Conservation (phyloP, 1,140 invertebrate genomes). For the Eufriesea mexicana region DNA sequence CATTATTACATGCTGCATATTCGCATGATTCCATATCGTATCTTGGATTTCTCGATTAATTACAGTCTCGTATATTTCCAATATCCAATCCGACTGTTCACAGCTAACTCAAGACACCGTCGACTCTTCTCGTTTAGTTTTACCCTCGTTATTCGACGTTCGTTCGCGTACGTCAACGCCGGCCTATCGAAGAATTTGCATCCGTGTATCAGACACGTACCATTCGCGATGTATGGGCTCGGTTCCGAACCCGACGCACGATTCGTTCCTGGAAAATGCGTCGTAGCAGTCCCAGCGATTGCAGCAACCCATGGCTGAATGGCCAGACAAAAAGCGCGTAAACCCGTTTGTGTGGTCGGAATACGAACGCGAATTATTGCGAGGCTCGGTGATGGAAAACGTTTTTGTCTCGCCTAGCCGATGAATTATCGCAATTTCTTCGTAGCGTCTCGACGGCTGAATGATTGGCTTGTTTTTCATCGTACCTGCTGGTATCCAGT, state of each 20-base stretch:
- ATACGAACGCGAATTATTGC: conserved; percentile 12
- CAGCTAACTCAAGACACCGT: background rate
- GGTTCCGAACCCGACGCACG: background rate
- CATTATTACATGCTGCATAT: too few relatives aligned
- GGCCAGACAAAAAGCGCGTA: conserved; percentile 27
- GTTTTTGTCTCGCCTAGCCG: background rate
- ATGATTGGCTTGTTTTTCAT: background rate
- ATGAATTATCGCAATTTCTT: conserved; percentile 6
- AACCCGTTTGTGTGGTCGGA: conserved; percentile 27
- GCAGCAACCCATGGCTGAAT: conserved; percentile 24
- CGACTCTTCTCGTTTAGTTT: background rate
- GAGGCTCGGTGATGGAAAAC: background rate
- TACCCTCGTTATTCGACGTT: background rate
- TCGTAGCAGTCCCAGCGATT: conserved; percentile 8
- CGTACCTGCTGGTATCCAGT: background rate
- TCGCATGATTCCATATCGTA: too few relatives aligned
- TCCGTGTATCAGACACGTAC: background rate
- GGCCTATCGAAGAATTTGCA: conserved; percentile 6
- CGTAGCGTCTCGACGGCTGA: background rate
- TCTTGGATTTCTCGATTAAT: too few relatives aligned
- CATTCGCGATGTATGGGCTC: background rate
- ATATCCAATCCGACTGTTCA: too few relatives aligned
- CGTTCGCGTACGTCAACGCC: too few relatives aligned
- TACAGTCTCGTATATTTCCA: too few relatives aligned
- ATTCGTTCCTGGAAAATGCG: background rate